Base-by-base conservation (phyloP, 2,797 vertebrate species). In the Petrocephalus schoutedeni region DNA sequence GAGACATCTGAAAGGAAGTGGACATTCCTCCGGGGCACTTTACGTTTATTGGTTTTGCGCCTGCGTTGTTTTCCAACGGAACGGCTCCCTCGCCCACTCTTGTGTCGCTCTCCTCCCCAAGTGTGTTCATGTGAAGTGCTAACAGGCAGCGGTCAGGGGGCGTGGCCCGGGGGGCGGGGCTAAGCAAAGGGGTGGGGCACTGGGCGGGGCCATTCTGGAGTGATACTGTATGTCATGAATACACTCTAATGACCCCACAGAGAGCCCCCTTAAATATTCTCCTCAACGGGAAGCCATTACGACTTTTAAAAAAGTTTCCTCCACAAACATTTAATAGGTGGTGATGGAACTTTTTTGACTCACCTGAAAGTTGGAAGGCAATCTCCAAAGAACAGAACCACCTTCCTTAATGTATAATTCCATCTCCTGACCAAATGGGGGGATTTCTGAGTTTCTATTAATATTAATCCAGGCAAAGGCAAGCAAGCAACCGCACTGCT, bases 41-140 rank as follows among this genome's bases (percentile, higher is more conserved):
- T 5, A 21, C 54, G 57, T 84, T 89, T 87, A 84, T 87, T 87
- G 77, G 56, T 85, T 85, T 74, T 84, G 57, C 59, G 45, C 74
- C 61, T 51, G 28, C 28, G 82, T 82, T 83, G 56, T 83, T 61
- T 28, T 86, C 57, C 49, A 10, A 74, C 21, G 67, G 77, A 53
- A 53, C 3, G 45, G 77, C 45, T 83, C 41, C 41, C 77, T 82
- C n/a, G 36, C 77, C 77, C 9, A 49, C 45, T n/a, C 67, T 14
- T 28, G 6, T 54, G 10, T 12, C 2, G 23, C 86, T 53, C 51
- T 74, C 67, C 28, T 57, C 49, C 59, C 83, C 61, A 1, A 10
- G 51, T 32, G 16, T 67, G 59, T 83, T 64, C 56, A 53, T 59
- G n/a, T 23, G 16, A 87, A 83, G 86, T 41, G 86, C 59, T 84